Evolutionary conservation across 2,113 vertebrate genomes (phyloP).

Genomic region (Cochlearius cochlearius): DNA sequence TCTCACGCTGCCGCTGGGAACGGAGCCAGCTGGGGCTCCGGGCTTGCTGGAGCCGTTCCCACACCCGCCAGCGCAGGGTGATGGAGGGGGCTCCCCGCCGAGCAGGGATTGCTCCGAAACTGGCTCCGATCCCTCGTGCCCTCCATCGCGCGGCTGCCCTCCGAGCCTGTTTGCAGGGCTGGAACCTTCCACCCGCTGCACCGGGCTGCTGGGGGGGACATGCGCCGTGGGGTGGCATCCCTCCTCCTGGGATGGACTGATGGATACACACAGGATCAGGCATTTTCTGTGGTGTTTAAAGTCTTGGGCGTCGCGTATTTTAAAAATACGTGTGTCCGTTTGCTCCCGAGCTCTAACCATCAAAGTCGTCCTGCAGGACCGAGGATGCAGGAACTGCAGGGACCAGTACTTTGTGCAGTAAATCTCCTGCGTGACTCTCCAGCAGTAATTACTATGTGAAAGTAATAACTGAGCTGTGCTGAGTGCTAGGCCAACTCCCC

Average conservation of each 20-base stretch:
- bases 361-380: background rate
- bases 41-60: background rate
- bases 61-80: fast-evolving
- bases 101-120: background rate
- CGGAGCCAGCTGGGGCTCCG: background rate
- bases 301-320: fast-evolving
- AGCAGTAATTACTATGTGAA: conserved; percentile 69
- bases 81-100: background rate
- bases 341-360: background rate
- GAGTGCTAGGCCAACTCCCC: conserved; percentile 24
- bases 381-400: conserved; percentile 33
- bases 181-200: fast-evolving
- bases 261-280: background rate
- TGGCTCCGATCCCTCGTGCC: background rate
- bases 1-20: background rate
- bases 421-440: conserved; percentile 56
- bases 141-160: background rate
- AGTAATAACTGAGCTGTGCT: conserved; percentile 55
- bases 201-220: background rate
- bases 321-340: background rate
- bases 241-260: background rate
- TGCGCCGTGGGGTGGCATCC: background rate
- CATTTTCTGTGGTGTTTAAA: background rate
- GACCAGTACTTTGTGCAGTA: conserved; percentile 32
- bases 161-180: background rate